Evolutionary conservation across 2,888 invertebrate species (phyloP).

Genomic region (Andricus quercusramuli): DNA sequence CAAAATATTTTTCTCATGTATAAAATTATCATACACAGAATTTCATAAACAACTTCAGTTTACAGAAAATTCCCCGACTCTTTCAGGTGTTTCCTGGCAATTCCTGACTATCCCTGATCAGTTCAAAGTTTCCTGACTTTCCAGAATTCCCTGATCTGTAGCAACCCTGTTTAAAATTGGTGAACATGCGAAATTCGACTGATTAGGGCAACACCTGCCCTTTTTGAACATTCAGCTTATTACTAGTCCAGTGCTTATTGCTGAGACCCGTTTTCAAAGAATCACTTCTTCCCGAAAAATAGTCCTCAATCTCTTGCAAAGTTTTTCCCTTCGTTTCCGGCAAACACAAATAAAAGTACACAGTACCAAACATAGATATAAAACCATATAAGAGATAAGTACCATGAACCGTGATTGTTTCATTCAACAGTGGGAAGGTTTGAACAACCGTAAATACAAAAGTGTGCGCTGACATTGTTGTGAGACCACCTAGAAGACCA

Average conservation of each 20-base stretch:
- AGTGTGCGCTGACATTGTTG: conserved; percentile 84
- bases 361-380: conserved; percentile 82
- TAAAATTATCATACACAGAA: too few relatives aligned
- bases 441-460: conserved; percentile 86
- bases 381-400: conserved; percentile 83
- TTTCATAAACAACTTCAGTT: too few relatives aligned
- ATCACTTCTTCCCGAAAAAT: conserved; percentile 83
- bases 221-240: conserved; percentile 66
- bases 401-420: conserved; percentile 81
- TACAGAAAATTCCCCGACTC: too few relatives aligned
- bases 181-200: not conserved
- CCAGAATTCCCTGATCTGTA: too few relatives aligned
- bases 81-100: too few relatives aligned
- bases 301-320: conserved; percentile 86
- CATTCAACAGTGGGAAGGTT: conserved; percentile 82
- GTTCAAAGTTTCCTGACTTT: too few relatives aligned
- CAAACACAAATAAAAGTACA: conserved; percentile 84
- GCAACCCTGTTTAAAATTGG: not conserved
- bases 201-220: conserved; percentile 70
- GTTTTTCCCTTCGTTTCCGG: conserved; percentile 86
- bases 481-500: conserved; percentile 84
- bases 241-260: conserved; percentile 41
- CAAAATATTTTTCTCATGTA: too few relatives aligned
- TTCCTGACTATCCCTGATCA: too few relatives aligned
- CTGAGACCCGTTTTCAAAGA: conserved; percentile 76